Conservation (phyloP, 1,140 invertebrate genomes). For the Drosophila kikkawai region DNA sequence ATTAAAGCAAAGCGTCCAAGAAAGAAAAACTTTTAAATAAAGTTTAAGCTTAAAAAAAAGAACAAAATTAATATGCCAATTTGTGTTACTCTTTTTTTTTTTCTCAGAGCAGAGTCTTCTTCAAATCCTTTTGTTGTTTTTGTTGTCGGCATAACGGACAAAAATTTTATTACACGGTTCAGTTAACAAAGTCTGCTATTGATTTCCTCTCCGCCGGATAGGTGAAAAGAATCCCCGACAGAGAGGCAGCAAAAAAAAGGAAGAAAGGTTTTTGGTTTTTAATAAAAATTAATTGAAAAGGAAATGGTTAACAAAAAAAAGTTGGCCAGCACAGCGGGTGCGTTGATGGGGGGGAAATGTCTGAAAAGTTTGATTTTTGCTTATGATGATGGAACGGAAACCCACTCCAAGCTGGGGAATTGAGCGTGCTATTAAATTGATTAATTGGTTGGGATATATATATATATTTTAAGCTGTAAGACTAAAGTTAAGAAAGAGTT, state of each 20-base stretch:
- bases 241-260: constrained; percentile 6
- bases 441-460: constrained; percentile 32
- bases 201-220: constrained; percentile 51
- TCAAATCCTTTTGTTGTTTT: constrained; percentile 1
- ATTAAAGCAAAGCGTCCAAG: constrained; percentile 43
- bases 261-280: constrained; percentile 59
- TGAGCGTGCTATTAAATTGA: constrained; percentile 47
- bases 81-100: constrained; percentile 45
- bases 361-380: constrained; percentile 63
- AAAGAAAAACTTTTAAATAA: constrained; percentile 49
- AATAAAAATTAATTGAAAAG: constrained; percentile 76
- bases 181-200: constrained; percentile 70
- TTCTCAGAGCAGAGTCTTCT: neutral
- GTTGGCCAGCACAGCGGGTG: neutral
- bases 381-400: constrained; percentile 16
- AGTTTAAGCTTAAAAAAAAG: constrained; percentile 28
- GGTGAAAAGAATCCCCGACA: constrained; percentile 24
- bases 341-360: constrained; percentile 26
- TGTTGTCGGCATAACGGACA: constrained; percentile 23
- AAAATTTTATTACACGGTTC: constrained; percentile 70
- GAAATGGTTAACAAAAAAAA: constrained; percentile 39
- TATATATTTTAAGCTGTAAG: neutral
- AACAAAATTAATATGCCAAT: constrained; percentile 66
- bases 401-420: constrained; percentile 15
- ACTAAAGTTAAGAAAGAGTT: neutral